Percentiles rank a stretch among this genome's conserved stretches.
Evolutionary conservation across 2,888 invertebrate genomes (phyloP).

Genomic region (Julus scandinavius): DNA sequence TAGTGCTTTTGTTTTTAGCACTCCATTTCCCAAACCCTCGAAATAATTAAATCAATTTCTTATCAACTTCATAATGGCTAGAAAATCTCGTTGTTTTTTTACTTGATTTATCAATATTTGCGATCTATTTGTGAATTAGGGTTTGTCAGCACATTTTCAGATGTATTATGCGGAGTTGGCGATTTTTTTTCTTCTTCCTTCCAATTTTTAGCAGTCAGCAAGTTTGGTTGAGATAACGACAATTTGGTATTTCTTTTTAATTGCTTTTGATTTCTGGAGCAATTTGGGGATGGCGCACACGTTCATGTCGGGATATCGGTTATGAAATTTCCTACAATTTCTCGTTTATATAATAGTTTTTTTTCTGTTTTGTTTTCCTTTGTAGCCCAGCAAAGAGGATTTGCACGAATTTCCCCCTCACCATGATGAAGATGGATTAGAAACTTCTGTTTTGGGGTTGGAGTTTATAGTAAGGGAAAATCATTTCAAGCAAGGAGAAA

Average conservation of each 20-base stretch:
- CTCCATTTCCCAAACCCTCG: neutral
- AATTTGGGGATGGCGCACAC: neutral
- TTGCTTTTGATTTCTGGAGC: slow-evolving; percentile 28
- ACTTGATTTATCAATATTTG: slow-evolving; percentile 17
- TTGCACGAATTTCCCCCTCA: neutral
- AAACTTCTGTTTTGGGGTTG: slow-evolving; percentile 80
- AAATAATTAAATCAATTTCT: slow-evolving; percentile 37
- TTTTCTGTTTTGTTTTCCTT: neutral
- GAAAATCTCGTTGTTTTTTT: slow-evolving; percentile 1
- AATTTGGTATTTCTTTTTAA: slow-evolving; percentile 37
- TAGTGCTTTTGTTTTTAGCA: neutral
- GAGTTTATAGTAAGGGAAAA: slow-evolving; percentile 83
- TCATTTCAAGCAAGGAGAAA: slow-evolving; percentile 82
- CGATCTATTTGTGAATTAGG: slow-evolving; percentile 4
- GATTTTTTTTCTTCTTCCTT: neutral
- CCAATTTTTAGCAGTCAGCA: slow-evolving; percentile 8
- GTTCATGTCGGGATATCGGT: neutral
- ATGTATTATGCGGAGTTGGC: neutral
- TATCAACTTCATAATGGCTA: neutral
- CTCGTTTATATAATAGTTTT: neutral
- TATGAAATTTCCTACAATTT: neutral
- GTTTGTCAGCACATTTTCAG: slow-evolving; percentile 3
- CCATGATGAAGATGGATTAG: slow-evolving; percentile 71
- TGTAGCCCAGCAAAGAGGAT: neutral
- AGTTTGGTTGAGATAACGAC: neutral